Evolutionary conservation across 53 echinoderm and acorn worm genomes (phyloP).

Genomic region (Holothuria leucospilota): DNA sequence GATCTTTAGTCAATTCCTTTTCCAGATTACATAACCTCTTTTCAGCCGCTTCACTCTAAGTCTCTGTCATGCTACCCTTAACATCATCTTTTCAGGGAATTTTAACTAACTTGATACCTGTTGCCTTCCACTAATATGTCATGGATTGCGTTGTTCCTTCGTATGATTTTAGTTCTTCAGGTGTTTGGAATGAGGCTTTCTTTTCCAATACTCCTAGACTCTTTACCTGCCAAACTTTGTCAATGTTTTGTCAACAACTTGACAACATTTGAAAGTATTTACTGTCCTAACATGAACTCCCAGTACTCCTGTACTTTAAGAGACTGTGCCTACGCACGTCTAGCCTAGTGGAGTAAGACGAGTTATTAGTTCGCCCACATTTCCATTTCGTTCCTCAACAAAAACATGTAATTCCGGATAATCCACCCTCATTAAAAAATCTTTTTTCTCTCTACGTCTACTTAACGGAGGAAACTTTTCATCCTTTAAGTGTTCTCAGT

Average conservation of each 20-base stretch:
- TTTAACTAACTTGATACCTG: not conserved
- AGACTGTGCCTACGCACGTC: slow-evolving; percentile 26
- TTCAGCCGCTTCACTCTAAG: not conserved
- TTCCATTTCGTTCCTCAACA: slow-evolving; percentile 39
- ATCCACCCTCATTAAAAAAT: not conserved
- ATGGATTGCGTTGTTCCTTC: not conserved
- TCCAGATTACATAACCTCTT: not conserved
- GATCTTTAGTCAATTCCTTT: not conserved
- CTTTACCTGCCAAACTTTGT: slow-evolving; percentile 21
- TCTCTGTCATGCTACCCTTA: not conserved
- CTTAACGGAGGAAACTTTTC: slow-evolving; percentile 22
- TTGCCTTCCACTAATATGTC: not conserved
- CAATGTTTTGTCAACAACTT: not conserved
- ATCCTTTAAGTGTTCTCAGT: slow-evolving; percentile 27
- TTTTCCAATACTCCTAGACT: not conserved
- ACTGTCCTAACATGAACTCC: slow-evolving; percentile 3
- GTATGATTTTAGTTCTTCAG: slow-evolving; percentile 10
- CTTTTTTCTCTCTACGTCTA: not conserved
- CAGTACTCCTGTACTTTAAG: not conserved
- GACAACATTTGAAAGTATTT: slow-evolving; percentile 1
- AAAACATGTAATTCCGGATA: slow-evolving; percentile 22
- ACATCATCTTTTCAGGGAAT: not conserved
- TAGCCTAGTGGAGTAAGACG: not conserved
- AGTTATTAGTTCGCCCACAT: not conserved
- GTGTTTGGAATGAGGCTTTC: not conserved